Percentiles rank a stretch among this genome's conserved stretches.
Evolutionary conservation across 37 sponge, comb jelly and placozoan genomes (phyloP).

Genomic region (Beroe forskalii): DNA sequence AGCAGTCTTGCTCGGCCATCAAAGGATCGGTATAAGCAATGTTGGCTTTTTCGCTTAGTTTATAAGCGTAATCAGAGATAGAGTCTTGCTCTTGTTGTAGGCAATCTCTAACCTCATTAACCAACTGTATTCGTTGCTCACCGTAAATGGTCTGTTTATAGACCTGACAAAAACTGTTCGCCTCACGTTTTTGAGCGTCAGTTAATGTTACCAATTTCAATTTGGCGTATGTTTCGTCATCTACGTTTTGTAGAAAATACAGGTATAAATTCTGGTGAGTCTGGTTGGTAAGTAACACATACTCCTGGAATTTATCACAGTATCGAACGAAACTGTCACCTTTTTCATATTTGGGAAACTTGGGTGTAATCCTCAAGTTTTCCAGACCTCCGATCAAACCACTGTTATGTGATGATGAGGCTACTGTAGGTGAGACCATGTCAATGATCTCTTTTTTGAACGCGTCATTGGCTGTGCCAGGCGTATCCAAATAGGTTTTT

Average conservation of each 20-base stretch:
- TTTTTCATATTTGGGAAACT: neutral
- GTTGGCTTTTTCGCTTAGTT: neutral
- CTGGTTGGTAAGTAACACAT: neutral
- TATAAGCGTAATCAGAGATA: neutral
- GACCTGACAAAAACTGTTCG: neutral
- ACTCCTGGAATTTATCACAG: neutral
- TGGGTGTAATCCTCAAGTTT: neutral
- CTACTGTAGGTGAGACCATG: neutral
- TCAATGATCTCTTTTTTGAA: neutral
- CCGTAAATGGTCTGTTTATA: neutral
- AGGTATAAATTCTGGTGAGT: neutral
- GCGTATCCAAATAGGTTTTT: too few relatives aligned
- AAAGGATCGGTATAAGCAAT: neutral
- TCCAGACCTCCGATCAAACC: neutral
- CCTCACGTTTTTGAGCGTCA: neutral
- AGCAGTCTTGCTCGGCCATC: neutral
- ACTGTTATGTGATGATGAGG: neutral
- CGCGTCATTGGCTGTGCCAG: neutral
- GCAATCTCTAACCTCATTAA: neutral
- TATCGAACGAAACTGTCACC: conserved; percentile 8
- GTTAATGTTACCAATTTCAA: neutral
- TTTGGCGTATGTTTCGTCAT: conserved; percentile 15
- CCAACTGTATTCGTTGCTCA: neutral
- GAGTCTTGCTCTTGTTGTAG: neutral
- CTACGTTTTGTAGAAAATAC: neutral